These are phyloP conservation scores for Cylloceria caligata DNA, from an alignment of 2,888 invertebrate species.

Conservation along the genomic window DNA sequence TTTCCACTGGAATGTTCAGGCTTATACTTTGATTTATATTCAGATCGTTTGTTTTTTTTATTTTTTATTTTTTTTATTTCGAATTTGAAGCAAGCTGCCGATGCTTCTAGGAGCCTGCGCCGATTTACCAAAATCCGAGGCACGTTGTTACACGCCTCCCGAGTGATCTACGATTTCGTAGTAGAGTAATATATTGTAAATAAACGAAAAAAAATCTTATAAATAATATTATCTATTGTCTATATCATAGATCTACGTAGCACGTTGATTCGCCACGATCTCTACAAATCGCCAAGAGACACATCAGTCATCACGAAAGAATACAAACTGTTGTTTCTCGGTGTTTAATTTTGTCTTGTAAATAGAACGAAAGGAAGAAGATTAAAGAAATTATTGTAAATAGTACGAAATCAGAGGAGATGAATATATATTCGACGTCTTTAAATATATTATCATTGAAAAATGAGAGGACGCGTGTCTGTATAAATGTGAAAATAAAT, in stretches of 20 bases:
- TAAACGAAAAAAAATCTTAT: conserved; percentile 59
- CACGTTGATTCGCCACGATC: conserved; percentile 56
- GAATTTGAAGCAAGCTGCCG: too few species aligned
- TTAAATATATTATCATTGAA: conserved; percentile 29
- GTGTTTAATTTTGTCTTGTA: conserved; percentile 58
- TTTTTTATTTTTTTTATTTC: conserved; percentile 9
- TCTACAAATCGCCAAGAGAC: conserved; percentile 44
- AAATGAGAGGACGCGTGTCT: conserved; percentile 41
- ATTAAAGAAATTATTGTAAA: conserved; percentile 66
- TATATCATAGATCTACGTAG: conserved; percentile 59
- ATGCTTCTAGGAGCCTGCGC: conserved; percentile 19
- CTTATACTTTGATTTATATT: neutral
- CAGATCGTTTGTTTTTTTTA: neutral
- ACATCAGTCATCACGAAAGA: conserved; percentile 39
- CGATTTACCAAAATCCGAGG: conserved; percentile 62
- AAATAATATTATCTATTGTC: conserved; percentile 56
- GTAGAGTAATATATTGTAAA: conserved; percentile 70
- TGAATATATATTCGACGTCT: conserved; percentile 55
- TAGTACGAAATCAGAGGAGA: conserved; percentile 43
- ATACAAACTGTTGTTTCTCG: conserved; percentile 44
- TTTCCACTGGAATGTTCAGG: neutral
- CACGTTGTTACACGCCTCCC: conserved; percentile 57
- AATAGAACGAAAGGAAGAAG: conserved; percentile 27
- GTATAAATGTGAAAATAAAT: conserved; percentile 77
- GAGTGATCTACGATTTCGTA: conserved; percentile 66